These are phyloP conservation scores for Cyphomyrus plagiostoma DNA, from an alignment of 2,113 vertebrate genomes.

Conservation along the genomic window DNA sequence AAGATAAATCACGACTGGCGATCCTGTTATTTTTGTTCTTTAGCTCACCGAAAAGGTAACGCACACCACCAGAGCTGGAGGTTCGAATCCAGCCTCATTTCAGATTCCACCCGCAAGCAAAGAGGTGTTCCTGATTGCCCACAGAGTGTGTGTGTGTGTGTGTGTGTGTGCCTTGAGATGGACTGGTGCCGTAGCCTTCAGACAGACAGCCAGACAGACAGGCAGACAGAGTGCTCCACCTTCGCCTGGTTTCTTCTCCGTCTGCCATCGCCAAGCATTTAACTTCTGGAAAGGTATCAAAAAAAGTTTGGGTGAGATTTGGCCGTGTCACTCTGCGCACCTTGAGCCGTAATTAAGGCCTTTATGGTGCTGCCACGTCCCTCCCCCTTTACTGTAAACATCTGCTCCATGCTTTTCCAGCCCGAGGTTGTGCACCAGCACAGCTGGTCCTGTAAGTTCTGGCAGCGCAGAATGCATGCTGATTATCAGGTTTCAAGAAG, in stretches of 20 bases:
- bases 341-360: not conserved
- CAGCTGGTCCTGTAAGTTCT: conserved; percentile 42
- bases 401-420: not conserved
- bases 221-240: not conserved
- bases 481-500: conserved; percentile 58
- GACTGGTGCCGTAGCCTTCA: not conserved
- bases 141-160: not conserved
- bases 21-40: not conserved
- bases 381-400: not conserved
- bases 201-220: not conserved
- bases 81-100: not conserved
- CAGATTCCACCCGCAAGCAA: not conserved
- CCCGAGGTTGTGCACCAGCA: conserved; percentile 45
- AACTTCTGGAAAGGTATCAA: not conserved
- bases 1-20: not conserved
- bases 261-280: not conserved
- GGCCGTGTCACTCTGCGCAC: not conserved
- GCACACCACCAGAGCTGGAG: not conserved
- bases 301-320: not conserved
- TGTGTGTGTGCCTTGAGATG: not conserved
- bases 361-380: not conserved
- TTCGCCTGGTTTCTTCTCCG: not conserved
- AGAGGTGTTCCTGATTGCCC: not conserved
- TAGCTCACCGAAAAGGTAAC: not conserved
- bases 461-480: conserved; percentile 35